These are phyloP conservation scores for Cyanistes caeruleus DNA, from an alignment of 2,113 vertebrate genomes.

Conservation along the genomic window DNA sequence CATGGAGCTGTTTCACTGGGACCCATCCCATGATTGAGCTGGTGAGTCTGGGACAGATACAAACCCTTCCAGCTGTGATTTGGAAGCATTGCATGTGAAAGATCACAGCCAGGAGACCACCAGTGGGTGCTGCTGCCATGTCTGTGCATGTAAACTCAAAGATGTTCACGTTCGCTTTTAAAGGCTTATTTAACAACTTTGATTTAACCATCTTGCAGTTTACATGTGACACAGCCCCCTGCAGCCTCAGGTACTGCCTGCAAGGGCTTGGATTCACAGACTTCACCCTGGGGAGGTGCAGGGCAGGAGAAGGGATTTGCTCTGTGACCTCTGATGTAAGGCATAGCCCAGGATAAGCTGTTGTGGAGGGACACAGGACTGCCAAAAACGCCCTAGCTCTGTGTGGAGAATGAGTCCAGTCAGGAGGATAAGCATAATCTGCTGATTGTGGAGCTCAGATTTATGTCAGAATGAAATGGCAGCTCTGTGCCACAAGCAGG, in stretches of 20 bases:
- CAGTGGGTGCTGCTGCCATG: background rate
- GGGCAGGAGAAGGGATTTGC: background rate
- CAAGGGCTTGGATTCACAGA: background rate
- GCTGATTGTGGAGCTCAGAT: background rate
- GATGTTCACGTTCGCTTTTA: background rate
- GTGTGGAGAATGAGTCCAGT: background rate
- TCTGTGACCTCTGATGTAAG: background rate
- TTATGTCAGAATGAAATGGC: background rate
- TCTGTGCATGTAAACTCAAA: background rate
- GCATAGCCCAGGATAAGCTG: rapidly evolving
- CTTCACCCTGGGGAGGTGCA: background rate
- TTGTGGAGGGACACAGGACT: background rate
- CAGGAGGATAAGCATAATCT: background rate
- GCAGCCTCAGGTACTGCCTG: background rate
- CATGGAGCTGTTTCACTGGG: background rate
- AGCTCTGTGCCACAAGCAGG: background rate
- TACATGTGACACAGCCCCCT: background rate
- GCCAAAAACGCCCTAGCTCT: background rate
- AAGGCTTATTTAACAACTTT: background rate
- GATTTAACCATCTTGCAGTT: background rate
- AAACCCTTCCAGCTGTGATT: background rate
- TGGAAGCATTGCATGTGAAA: background rate
- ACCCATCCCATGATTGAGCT: background rate
- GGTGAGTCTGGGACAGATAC: background rate
- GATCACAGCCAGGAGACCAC: background rate